Evolutionary conservation across 2,888 invertebrate genomes (phyloP).

Genomic region (Choristoneura rosaceana): DNA sequence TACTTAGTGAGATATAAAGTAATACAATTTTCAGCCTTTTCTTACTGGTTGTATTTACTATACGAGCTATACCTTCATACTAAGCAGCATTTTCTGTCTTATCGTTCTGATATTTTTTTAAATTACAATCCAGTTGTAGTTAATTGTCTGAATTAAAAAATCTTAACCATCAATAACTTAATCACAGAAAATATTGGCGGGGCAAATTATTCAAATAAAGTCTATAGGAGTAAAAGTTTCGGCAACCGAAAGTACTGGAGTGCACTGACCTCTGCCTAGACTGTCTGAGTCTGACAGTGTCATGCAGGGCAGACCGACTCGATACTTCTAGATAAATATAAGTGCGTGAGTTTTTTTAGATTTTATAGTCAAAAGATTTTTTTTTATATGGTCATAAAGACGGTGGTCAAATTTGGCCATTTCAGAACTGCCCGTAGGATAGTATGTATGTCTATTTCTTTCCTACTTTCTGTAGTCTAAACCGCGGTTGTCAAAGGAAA

Average conservation of each 20-base stretch:
- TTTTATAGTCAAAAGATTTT: not conserved
- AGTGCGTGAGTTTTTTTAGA: slow-evolving; percentile 5
- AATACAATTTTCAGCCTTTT: no score
- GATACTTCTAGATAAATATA: slow-evolving; percentile 7
- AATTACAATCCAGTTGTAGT: no score
- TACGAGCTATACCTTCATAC: no score
- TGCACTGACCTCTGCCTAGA: slow-evolving; percentile 16
- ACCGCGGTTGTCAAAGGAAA: no score
- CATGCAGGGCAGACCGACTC: slow-evolving; percentile 11
- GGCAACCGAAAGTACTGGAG: slow-evolving; percentile 9
- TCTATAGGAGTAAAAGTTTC: slow-evolving; percentile 2
- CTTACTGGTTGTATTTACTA: no score
- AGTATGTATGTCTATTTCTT: no score
- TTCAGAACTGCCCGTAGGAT: no score
- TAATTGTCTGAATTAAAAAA: not conserved
- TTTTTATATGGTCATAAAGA: not conserved
- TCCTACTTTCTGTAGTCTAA: no score
- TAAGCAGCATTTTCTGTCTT: no score
- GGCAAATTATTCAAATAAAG: slow-evolving; percentile 5
- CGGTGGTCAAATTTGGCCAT: not conserved
- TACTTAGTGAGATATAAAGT: no score
- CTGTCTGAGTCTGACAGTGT: slow-evolving; percentile 5
- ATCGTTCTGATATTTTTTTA: no score
- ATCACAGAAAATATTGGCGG: not conserved
- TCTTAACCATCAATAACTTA: not conserved